Conservation (phyloP, 1,140 invertebrate species). For the Anastatus disparis region DNA sequence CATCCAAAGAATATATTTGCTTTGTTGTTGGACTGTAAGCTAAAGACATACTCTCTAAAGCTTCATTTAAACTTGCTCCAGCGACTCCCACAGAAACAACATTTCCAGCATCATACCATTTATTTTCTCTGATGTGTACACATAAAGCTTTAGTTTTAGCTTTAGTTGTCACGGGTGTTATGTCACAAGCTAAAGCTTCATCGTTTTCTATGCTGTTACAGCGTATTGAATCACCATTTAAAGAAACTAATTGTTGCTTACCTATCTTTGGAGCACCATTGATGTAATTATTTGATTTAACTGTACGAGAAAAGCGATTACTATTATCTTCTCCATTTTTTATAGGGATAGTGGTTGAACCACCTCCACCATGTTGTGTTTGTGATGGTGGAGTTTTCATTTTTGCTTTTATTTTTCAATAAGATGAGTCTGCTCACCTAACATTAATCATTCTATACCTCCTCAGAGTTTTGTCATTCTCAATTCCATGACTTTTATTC, state of each 20-base stretch:
- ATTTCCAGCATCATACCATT: conserved; percentile 62
- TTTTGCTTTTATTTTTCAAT: too few relatives aligned
- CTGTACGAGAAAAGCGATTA: not conserved
- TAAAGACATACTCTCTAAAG: conserved; percentile 68
- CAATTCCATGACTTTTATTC: not conserved
- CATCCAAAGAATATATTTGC: conserved; percentile 62
- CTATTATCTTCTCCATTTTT: conserved; percentile 29
- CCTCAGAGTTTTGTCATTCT: not conserved
- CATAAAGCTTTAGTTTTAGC: conserved; percentile 59
- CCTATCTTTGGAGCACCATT: conserved; percentile 47
- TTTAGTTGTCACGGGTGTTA: conserved; percentile 47
- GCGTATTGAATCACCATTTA: conserved; percentile 59
- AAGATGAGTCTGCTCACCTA: conserved; percentile 10
- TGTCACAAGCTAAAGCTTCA: conserved; percentile 58
- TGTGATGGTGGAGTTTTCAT: conserved; percentile 36
- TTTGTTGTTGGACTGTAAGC: conserved; percentile 68
- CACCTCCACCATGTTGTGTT: conserved; percentile 21
- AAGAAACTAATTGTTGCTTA: conserved; percentile 60
- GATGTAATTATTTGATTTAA: conserved; percentile 27
- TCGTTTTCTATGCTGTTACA: conserved; percentile 59
- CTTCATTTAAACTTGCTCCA: conserved; percentile 64
- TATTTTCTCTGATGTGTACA: conserved; percentile 60
- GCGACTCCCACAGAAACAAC: conserved; percentile 57
- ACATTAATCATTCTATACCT: not conserved
- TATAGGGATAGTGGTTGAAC: not conserved